Conservation (phyloP, 2,888 invertebrate species). For the Rhagophthalmus giganteus region DNA sequence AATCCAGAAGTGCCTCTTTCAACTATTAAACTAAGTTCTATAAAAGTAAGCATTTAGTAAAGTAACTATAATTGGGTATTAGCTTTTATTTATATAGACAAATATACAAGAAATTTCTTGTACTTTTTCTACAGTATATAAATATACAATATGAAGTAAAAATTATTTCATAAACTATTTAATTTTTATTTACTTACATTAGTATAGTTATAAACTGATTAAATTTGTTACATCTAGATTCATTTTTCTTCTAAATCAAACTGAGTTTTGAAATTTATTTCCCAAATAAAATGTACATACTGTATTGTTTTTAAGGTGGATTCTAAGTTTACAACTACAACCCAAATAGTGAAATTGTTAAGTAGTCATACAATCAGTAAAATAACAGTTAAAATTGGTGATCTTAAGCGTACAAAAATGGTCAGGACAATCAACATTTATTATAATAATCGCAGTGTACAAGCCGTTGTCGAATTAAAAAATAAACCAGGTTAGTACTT, state of each 20-base stretch:
- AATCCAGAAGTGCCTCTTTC: conserved; percentile 94
- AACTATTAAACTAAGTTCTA: conserved; percentile 87
- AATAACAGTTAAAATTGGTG: conserved; percentile 89
- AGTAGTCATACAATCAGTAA: conserved; percentile 95
- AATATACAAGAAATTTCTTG: too few relatives aligned
- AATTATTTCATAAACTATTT: too few relatives aligned
- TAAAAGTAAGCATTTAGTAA: conserved; percentile 65
- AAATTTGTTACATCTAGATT: not conserved
- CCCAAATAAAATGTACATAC: not conserved
- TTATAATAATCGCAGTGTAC: conserved; percentile 94
- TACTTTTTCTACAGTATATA: too few relatives aligned
- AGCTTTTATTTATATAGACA: too few relatives aligned
- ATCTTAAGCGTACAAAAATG: conserved; percentile 96
- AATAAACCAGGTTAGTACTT: conserved; percentile 74
- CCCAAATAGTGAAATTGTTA: conserved; percentile 94
- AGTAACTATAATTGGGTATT: not conserved
- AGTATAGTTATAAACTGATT: too few relatives aligned
- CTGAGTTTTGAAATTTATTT: not conserved
- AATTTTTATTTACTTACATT: too few relatives aligned
- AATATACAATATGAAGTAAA: too few relatives aligned
- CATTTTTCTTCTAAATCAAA: not conserved
- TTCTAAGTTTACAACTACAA: conserved; percentile 96
- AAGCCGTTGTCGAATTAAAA: conserved; percentile 96
- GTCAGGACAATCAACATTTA: conserved; percentile 94
- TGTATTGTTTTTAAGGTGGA: conserved; percentile 64